phyloP scores from a whole-genome alignment of 2,113 vertebrate genomes.

The Eurypyga helias region DNA sequence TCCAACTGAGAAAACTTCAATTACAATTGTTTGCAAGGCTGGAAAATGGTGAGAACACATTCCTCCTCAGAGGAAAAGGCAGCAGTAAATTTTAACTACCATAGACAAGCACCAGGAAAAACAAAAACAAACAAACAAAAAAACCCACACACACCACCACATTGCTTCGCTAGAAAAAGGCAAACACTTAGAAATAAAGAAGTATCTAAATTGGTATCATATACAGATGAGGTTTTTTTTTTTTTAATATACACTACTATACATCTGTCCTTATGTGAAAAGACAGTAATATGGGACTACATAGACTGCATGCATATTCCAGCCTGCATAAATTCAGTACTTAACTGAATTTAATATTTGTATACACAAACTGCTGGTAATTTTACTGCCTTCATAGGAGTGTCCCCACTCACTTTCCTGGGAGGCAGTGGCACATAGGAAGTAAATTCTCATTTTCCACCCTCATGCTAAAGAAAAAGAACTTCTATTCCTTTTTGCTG shows the following conservation, averaged over 20 bases:
- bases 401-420: neutral
- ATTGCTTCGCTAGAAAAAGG: neutral
- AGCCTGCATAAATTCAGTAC: neutral
- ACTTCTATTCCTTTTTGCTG: neutral
- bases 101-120: accelerated
- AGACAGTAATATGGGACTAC: neutral
- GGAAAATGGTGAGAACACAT: neutral
- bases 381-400: neutral
- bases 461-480: neutral
- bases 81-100: neutral
- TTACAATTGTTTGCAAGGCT: neutral
- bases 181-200: neutral
- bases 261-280: neutral
- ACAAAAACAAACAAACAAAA: neutral
- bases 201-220: neutral
- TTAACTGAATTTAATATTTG: neutral
- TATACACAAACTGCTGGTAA: neutral
- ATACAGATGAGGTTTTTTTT: neutral
- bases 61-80: neutral
- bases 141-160: too few relatives aligned
- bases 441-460: neutral
- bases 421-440: neutral
- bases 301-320: neutral
- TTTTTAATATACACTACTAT: neutral
- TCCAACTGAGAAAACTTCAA: neutral